These are phyloP conservation scores for Plusia festucae DNA, from an alignment of 2,888 invertebrate genomes.

Conservation along the genomic window DNA sequence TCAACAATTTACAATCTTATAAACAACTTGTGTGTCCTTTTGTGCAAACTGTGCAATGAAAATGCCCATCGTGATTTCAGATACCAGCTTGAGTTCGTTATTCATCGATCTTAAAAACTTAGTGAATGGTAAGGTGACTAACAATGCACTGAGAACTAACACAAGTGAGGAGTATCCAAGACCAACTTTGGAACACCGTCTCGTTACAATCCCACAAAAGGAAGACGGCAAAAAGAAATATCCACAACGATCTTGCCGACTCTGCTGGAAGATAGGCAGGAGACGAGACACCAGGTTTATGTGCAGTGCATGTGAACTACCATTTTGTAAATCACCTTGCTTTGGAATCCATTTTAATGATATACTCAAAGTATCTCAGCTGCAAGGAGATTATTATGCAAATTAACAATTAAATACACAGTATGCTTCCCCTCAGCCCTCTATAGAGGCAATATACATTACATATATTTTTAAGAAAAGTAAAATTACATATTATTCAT, in stretches of 20 bases:
- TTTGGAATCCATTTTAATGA: constrained; percentile 87
- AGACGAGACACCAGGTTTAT: constrained; percentile 86
- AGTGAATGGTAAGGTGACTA: constrained; percentile 85
- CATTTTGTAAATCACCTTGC: constrained; percentile 87
- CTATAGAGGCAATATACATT: constrained; percentile 60
- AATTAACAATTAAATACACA: constrained; percentile 69
- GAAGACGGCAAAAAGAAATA: constrained; percentile 89
- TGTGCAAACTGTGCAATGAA: constrained; percentile 74
- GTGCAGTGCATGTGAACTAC: constrained; percentile 86
- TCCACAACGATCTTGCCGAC: constrained; percentile 86
- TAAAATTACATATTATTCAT: constrained; percentile 38
- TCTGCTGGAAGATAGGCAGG: constrained; percentile 86
- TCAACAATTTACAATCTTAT: constrained; percentile 79
- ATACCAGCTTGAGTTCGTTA: constrained; percentile 86
- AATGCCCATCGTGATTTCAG: constrained; percentile 90
- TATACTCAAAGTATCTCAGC: constrained; percentile 82
- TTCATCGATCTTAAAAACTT: constrained; percentile 87
- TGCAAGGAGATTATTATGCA: constrained; percentile 85
- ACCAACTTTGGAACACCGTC: constrained; percentile 79
- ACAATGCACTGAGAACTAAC: constrained; percentile 75
- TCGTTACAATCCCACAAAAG: constrained; percentile 87
- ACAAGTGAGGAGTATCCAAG: constrained; percentile 74
- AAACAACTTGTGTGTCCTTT: constrained; percentile 56
- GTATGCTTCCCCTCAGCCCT: constrained; percentile 51
- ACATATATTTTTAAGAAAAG: constrained; percentile 56